A percentile compares a stretch with the other conserved stretches of the same genome.
These are phyloP conservation scores for Pachyuromys duprasi DNA, from an alignment of 2,797 vertebrate genomes.

Conservation along the genomic window DNA sequence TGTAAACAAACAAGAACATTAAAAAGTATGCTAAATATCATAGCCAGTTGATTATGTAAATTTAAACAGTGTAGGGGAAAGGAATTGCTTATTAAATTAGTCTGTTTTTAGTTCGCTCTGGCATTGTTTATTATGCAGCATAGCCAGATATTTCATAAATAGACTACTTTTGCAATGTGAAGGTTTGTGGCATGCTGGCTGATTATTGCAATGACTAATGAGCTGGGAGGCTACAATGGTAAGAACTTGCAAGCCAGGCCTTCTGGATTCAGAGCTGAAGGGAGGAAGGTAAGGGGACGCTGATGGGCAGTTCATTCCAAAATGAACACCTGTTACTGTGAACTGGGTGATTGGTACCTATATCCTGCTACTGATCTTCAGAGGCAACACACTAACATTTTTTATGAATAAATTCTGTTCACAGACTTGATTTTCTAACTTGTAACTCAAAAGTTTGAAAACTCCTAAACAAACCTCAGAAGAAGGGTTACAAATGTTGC, in stretches of 20 bases:
- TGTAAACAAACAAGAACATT: conserved; percentile 77
- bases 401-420: neutral
- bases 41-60: conserved; percentile 81
- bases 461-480: neutral
- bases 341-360: neutral
- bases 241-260: neutral
- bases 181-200: conserved; percentile 52
- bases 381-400: neutral
- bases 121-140: conserved; percentile 74
- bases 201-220: conserved; percentile 36
- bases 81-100: conserved; percentile 80
- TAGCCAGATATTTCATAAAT: conserved; percentile 74
- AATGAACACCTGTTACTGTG: conserved; percentile 10
- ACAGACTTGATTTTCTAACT: neutral
- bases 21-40: conserved; percentile 79
- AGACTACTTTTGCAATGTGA: conserved; percentile 70
- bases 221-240: neutral
- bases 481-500: neutral
- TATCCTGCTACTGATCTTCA: conserved; percentile 9
- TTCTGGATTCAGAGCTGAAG: neutral
- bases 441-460: neutral
- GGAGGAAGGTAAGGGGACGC: neutral
- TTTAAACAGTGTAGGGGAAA: conserved; percentile 78
- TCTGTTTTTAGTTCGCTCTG: conserved; percentile 78
- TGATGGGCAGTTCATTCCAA: neutral